Evolutionary conservation across 1,140 invertebrate species (phyloP).

Genomic region (Aphidius ervi): DNA sequence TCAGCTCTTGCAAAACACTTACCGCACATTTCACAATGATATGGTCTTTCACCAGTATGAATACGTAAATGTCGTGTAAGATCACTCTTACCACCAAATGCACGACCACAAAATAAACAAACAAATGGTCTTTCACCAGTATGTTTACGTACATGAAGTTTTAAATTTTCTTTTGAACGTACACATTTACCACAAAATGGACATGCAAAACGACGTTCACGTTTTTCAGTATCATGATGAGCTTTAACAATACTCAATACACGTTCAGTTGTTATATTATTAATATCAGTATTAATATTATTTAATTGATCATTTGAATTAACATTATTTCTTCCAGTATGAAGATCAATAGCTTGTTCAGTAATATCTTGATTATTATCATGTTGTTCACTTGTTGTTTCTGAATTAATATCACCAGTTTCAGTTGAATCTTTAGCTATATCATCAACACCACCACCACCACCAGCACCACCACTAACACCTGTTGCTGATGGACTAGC

Average conservation of each 20-base stretch:
- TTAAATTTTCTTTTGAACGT: conserved; percentile 81
- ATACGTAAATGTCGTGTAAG: conserved; percentile 80
- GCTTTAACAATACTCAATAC: conserved; percentile 34
- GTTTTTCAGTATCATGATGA: conserved; percentile 39
- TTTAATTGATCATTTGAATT: conserved; percentile 8
- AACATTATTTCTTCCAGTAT: too few relatives aligned
- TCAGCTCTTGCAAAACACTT: conserved; percentile 86
- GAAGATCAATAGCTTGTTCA: conserved; percentile 11
- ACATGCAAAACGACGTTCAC: conserved; percentile 68
- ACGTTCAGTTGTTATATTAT: conserved; percentile 34
- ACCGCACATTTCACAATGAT: conserved; percentile 85
- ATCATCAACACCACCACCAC: conserved; percentile 32
- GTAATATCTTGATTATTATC: conserved; percentile 17
- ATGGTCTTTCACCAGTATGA: conserved; percentile 81
- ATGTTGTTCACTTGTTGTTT: conserved; percentile 34
- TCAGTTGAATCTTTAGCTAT: conserved; percentile 25
- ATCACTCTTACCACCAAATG: conserved; percentile 83
- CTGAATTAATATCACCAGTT: conserved; percentile 31
- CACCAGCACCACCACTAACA: neutral
- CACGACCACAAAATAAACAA: conserved; percentile 79
- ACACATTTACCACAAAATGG: conserved; percentile 87
- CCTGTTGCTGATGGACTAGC: conserved; percentile 30
- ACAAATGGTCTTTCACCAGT: conserved; percentile 84
- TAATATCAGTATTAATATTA: neutral
- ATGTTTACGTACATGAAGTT: conserved; percentile 83